Evolutionary conservation across 2,888 invertebrate genomes (phyloP).

Genomic region (Leptopilina drosophilae): DNA sequence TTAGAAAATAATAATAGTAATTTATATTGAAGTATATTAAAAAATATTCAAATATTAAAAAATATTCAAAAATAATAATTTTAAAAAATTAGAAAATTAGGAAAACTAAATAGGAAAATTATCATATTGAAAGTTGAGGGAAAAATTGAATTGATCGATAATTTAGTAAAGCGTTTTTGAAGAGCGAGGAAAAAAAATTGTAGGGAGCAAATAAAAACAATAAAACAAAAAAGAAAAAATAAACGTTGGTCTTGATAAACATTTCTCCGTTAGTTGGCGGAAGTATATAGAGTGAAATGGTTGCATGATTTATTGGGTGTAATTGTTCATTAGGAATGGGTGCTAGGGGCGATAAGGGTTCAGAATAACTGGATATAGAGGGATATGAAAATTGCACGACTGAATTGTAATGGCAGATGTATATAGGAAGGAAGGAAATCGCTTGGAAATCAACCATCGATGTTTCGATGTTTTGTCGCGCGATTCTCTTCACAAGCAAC

Average conservation of each 20-base stretch:
- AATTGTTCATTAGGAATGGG: slow-evolving; percentile 38
- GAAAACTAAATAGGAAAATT: too few relatives aligned
- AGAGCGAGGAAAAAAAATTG: not conserved
- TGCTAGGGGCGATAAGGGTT: slow-evolving; percentile 31
- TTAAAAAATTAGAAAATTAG: too few relatives aligned
- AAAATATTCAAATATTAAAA: too few relatives aligned
- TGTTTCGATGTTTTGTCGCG: not conserved
- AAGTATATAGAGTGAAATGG: slow-evolving; percentile 24
- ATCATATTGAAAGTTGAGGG: too few relatives aligned
- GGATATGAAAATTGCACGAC: slow-evolving; percentile 38
- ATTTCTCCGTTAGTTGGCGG: not conserved
- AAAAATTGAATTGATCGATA: too few relatives aligned
- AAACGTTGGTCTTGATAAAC: not conserved
- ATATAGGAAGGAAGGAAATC: slow-evolving; percentile 37
- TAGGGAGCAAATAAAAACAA: not conserved
- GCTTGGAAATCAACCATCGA: slow-evolving; percentile 36
- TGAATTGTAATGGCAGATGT: slow-evolving; percentile 12
- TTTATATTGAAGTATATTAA: too few relatives aligned
- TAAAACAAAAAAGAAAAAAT: not conserved
- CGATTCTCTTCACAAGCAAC: too few relatives aligned
- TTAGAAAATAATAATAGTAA: too few relatives aligned
- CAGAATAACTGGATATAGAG: slow-evolving; percentile 38
- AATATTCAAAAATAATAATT: too few relatives aligned
- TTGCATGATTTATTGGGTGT: slow-evolving; percentile 37
- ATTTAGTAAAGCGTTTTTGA: too few relatives aligned